Conservation (phyloP, 1,140 invertebrate genomes). For the Wasmannia auropunctata region DNA sequence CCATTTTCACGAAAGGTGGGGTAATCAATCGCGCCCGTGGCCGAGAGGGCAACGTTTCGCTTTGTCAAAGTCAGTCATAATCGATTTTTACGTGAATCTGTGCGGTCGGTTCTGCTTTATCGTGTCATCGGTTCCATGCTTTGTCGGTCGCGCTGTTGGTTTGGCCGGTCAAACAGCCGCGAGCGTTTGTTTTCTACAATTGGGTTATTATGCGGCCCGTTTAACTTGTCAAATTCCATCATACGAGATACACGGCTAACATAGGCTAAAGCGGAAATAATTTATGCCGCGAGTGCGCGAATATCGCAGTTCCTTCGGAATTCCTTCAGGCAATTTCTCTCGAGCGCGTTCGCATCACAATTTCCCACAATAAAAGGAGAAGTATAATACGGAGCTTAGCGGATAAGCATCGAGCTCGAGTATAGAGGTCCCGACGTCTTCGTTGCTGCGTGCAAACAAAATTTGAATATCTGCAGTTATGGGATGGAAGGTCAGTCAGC, state of each 20-base stretch:
- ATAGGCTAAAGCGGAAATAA: not conserved
- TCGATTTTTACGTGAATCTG: not conserved
- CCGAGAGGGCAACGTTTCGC: slow-evolving; percentile 23
- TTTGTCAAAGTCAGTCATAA: slow-evolving; percentile 40
- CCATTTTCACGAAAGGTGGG: slow-evolving; percentile 27
- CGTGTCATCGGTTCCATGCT: not conserved
- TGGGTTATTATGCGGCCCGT: slow-evolving; percentile 26
- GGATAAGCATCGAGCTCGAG: not conserved
- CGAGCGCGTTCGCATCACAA: not conserved
- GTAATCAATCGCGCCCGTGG: slow-evolving; percentile 42
- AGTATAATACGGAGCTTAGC: not conserved
- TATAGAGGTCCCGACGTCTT: not conserved
- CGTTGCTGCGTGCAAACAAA: slow-evolving; percentile 45
- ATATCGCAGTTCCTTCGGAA: not conserved
- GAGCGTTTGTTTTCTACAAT: slow-evolving; percentile 20
- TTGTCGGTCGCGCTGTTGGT: no score
- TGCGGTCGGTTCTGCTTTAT: slow-evolving; percentile 1
- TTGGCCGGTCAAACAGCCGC: not conserved
- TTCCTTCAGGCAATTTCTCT: not conserved
- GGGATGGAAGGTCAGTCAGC: not conserved
- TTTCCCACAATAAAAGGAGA: slow-evolving; percentile 27
- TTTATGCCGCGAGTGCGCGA: not conserved
- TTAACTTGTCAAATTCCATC: not conserved
- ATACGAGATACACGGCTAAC: not conserved
- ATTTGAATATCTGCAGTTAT: slow-evolving; percentile 60